Evolutionary conservation across 1,140 invertebrate genomes (phyloP).

Genomic region (Lepidurus packardi): DNA sequence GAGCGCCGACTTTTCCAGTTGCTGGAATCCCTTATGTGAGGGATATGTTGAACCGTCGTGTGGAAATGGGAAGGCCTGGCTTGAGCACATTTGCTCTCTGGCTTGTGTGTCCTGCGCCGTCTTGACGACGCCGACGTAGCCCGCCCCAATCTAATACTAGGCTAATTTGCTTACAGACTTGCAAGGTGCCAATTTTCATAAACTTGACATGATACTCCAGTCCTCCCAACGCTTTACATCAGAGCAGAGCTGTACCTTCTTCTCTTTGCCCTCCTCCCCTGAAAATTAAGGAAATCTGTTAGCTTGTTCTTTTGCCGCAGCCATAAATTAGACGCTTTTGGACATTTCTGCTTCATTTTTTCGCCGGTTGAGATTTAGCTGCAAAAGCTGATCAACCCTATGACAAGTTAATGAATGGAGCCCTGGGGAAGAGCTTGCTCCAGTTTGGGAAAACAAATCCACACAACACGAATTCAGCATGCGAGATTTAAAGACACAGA

Average conservation of each 20-base stretch:
- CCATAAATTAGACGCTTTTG: neutral
- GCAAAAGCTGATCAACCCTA: neutral
- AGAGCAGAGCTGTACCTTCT: too few species aligned
- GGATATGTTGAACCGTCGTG: neutral
- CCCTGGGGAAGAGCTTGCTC: neutral
- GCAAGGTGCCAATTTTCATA: neutral
- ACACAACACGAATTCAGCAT: neutral
- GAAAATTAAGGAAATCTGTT: too few species aligned
- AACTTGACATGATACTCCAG: neutral
- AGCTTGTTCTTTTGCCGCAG: neutral
- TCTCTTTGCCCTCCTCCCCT: too few species aligned
- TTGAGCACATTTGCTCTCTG: neutral
- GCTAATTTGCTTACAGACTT: neutral
- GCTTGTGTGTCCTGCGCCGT: neutral
- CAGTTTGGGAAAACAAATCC: neutral
- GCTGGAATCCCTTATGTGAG: neutral
- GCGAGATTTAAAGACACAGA: neutral
- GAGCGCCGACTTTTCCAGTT: neutral
- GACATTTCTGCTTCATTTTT: neutral
- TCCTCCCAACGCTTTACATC: too few species aligned
- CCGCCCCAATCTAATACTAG: neutral
- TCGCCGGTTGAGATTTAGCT: neutral
- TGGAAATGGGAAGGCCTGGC: neutral
- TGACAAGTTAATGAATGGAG: neutral
- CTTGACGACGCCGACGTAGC: slow-evolving; percentile 11